A percentile compares a stretch with the other conserved stretches of the same genome.
Evolutionary conservation across 2,797 vertebrate species (phyloP).

Genomic region (Taenioides sp.): DNA sequence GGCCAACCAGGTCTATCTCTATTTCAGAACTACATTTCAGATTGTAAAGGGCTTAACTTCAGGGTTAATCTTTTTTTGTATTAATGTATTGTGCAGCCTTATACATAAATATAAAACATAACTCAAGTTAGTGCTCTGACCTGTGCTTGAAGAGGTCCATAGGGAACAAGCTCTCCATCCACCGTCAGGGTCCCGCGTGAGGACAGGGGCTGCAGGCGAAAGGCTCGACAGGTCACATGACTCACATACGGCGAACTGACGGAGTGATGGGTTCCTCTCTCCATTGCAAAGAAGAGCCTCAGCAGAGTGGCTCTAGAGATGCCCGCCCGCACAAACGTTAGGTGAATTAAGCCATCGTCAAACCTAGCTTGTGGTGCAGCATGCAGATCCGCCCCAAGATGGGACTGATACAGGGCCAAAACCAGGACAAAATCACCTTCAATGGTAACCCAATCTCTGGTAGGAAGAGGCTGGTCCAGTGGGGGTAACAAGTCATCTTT

Average conservation of each 20-base stretch:
- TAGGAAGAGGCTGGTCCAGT: conserved; percentile 84
- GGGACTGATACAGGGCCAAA: conserved; percentile 86
- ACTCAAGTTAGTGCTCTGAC: conserved; percentile 52
- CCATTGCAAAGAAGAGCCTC: conserved; percentile 89
- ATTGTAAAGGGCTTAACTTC: no score
- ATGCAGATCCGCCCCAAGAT: conserved; percentile 87
- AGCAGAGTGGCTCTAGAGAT: conserved; percentile 86
- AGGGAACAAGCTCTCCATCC: conserved; percentile 90
- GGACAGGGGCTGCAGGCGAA: conserved; percentile 89
- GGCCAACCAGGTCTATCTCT: no score
- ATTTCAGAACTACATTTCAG: no score
- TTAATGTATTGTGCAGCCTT: no score
- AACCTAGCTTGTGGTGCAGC: conserved; percentile 85
- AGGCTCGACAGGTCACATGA: conserved; percentile 83
- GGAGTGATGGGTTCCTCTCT: conserved; percentile 84
- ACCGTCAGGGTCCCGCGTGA: conserved; percentile 86
- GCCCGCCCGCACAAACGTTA: conserved; percentile 86
- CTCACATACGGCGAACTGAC: conserved; percentile 83
- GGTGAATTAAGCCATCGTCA: conserved; percentile 88
- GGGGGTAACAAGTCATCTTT: conserved; percentile 84
- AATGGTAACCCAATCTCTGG: conserved; percentile 85
- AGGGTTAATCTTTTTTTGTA: no score
- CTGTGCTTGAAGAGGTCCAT: conserved; percentile 91
- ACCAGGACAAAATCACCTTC: conserved; percentile 90
- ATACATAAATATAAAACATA: background rate